Base-by-base conservation (phyloP, 1,140 invertebrate species). In the Drosophila sucinea region DNA sequence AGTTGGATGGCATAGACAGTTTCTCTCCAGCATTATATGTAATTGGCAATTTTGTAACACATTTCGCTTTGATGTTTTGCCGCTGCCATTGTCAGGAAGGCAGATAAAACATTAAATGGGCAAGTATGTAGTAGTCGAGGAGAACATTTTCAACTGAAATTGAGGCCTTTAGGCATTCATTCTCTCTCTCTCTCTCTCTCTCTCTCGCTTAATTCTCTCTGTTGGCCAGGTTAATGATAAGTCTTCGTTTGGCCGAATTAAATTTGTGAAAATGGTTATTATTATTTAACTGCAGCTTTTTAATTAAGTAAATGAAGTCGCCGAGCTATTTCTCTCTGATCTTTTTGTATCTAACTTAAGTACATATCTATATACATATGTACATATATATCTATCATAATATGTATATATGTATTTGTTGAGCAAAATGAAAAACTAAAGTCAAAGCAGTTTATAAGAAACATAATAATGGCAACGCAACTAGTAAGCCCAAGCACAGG, bases 11-110 rank as follows among this genome's bases (percentile, higher is more conserved):
- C 44, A 51, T 64, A 78, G 72, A 75, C 67, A 71, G 25, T 67
- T 70, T 65, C 64, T 56, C 64, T 56, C 73, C 67, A 71, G 73
- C 65, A 76, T 79, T 77, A 79, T 77, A 66, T 77, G 66, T 82
- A 82, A 80, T 80, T 80, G 80, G 61, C 80, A 82, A 82, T 80
- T 82, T 82, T 66, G 77, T 69, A 76, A 74, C 72, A 77, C 73
- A 79, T 76, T 79, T 79, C 65, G 65, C 80, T 82, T 82, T 82
- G 80, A 82, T 80, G 70, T 82, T 79, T 61, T 58, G 65, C 32
- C 56, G 56, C 56, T 58, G 33, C 56, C 56, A 32, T 35, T 17
- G 58, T 32, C 76, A 77, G 65, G 61, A 67, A 41, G 73, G 17
- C 23, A 27, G 32, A 51, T 51, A 51, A 51, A 51, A 47, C 44